These are phyloP conservation scores for Excalfactoria chinensis DNA, from an alignment of 2,113 vertebrate species.

Conservation along the genomic window DNA sequence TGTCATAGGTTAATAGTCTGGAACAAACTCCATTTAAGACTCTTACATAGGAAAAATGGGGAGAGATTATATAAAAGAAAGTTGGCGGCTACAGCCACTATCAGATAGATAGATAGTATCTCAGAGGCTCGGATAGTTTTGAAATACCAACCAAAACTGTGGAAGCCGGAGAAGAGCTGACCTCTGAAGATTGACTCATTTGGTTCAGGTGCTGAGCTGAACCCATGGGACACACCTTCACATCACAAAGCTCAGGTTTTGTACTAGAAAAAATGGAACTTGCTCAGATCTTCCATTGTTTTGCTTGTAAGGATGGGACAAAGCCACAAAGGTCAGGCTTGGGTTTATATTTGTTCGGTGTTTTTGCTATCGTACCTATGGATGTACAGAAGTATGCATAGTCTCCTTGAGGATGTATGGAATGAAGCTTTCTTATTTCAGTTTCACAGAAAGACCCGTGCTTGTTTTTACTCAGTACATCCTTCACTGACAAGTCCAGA, in stretches of 20 bases:
- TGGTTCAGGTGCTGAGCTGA: not conserved
- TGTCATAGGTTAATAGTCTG: conserved; percentile 82
- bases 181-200: not conserved
- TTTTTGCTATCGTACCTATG: not conserved
- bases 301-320: conserved; percentile 14
- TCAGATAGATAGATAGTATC: conserved; percentile 3
- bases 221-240: not conserved
- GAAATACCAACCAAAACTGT: not conserved
- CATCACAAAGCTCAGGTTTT: not conserved
- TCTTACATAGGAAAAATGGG: conserved; percentile 60
- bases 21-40: conserved; percentile 80
- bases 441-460: not conserved
- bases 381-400: not conserved
- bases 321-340: not conserved
- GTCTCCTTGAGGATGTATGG: not conserved
- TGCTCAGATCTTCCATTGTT: not conserved
- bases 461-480: not conserved
- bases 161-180: not conserved
- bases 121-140: not conserved
- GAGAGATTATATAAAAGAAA: conserved; percentile 53
- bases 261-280: not conserved
- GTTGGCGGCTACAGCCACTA: conserved; percentile 45
- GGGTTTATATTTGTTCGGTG: not conserved
- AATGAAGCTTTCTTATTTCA: not conserved
- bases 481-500: not conserved